phyloP scores from a whole-genome alignment of 92 coral and sea anemone species.

The Siderastrea radians region DNA sequence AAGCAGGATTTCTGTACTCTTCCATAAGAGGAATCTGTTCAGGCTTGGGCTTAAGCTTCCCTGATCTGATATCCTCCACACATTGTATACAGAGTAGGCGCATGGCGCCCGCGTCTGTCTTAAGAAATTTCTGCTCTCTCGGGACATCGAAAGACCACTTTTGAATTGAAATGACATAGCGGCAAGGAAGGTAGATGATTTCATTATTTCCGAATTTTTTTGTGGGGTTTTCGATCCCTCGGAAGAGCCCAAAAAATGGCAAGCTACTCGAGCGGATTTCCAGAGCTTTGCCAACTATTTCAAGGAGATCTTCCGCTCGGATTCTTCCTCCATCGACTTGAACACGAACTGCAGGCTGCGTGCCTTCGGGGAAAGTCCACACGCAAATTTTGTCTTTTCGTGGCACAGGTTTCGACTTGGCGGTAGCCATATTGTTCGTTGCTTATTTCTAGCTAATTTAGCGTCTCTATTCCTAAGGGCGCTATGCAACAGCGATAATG shows the following conservation, averaged over 20 bases:
- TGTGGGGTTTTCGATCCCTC: slow-evolving; percentile 85
- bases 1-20: slow-evolving; percentile 78
- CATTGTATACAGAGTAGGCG: slow-evolving; percentile 78
- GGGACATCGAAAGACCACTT: slow-evolving; percentile 93
- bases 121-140: slow-evolving; percentile 79
- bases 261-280: slow-evolving; percentile 76
- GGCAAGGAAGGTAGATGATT: slow-evolving; percentile 81
- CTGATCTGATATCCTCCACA: slow-evolving; percentile 75
- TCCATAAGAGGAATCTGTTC: slow-evolving; percentile 75
- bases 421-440: slow-evolving; percentile 26
- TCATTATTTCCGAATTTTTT: slow-evolving; percentile 86
- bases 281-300: slow-evolving; percentile 75
- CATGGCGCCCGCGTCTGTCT: slow-evolving; percentile 88
- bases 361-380: slow-evolving; percentile 90
- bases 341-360: slow-evolving; percentile 87
- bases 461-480: neutral
- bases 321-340: slow-evolving; percentile 83
- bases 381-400: slow-evolving; percentile 81
- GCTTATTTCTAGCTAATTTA: neutral
- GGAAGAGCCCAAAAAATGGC: slow-evolving; percentile 82
- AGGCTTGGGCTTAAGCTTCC: slow-evolving; percentile 82
- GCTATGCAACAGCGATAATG: neutral
- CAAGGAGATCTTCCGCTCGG: slow-evolving; percentile 76
- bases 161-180: slow-evolving; percentile 84
- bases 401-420: slow-evolving; percentile 81